A percentile compares a stretch with the other conserved stretches of the same genome.
phyloP scores from a whole-genome alignment of 2,797 vertebrate species.

The Coccyzus lansbergi region DNA sequence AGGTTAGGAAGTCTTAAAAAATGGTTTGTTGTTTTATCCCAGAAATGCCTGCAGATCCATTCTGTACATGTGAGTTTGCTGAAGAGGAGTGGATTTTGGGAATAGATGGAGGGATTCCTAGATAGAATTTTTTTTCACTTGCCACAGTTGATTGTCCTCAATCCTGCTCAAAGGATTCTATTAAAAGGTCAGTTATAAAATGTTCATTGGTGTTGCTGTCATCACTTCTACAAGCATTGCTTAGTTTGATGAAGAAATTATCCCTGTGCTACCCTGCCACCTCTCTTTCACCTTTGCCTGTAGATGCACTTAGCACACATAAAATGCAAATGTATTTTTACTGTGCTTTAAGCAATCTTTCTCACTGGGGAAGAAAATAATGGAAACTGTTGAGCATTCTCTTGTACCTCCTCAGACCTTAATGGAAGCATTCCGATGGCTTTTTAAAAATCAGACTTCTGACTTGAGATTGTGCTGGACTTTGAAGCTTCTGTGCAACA shows the following conservation, averaged over 20 bases:
- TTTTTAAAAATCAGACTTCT: neutral
- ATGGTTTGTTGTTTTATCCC: neutral
- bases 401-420: neutral
- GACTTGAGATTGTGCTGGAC: neutral
- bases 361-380: neutral
- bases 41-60: neutral
- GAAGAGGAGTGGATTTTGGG: neutral
- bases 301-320: neutral
- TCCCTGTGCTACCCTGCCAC: neutral
- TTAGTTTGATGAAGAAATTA: neutral
- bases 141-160: fast-evolving
- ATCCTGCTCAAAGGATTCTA: neutral
- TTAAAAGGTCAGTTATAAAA: neutral
- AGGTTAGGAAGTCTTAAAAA: neutral
- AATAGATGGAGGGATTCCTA: neutral
- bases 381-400: neutral
- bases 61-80: neutral
- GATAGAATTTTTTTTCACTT: neutral
- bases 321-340: neutral
- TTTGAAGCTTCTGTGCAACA: neutral
- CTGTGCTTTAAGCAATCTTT: neutral
- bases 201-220: neutral
- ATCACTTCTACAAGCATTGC: neutral
- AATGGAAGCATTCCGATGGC: neutral
- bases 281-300: neutral